These are phyloP conservation scores for Clarias magur DNA, from an alignment of 2,113 vertebrate species.

Conservation along the genomic window DNA sequence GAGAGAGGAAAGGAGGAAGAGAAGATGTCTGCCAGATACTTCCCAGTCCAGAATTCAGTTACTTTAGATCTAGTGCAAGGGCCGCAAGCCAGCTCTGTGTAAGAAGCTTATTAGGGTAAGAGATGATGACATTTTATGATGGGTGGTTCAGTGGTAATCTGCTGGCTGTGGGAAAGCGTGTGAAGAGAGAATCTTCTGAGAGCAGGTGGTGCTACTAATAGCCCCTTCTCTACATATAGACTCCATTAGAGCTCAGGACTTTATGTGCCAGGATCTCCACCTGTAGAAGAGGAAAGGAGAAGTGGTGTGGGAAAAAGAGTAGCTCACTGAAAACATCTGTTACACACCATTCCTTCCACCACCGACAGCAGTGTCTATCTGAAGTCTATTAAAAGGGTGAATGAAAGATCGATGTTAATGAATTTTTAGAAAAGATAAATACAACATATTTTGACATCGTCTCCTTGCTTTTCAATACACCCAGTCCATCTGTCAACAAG, in stretches of 20 bases:
- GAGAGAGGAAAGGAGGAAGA: slow-evolving; percentile 38
- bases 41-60: slow-evolving; percentile 38
- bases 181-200: slow-evolving; percentile 31
- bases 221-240: slow-evolving; percentile 39
- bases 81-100: slow-evolving; percentile 60
- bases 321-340: neutral
- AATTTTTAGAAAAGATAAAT: no score
- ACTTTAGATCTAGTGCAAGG: slow-evolving; percentile 38
- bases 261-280: neutral
- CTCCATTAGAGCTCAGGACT: slow-evolving; percentile 33
- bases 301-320: slow-evolving; percentile 19
- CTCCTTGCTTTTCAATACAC: no score
- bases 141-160: slow-evolving; percentile 72
- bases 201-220: slow-evolving; percentile 32
- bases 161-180: slow-evolving; percentile 28
- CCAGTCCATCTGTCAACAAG: no score
- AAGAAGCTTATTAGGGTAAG: slow-evolving; percentile 74
- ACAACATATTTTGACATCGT: no score
- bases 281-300: slow-evolving; percentile 24
- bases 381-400: slow-evolving; percentile 9
- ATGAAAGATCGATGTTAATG: neutral
- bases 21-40: slow-evolving; percentile 19
- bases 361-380: neutral
- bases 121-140: slow-evolving; percentile 70
- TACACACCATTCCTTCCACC: neutral